A percentile compares a stretch with the other conserved stretches of the same genome.
Conservation (phyloP, 2,113 vertebrate species). For the Phyllostomus hastatus region DNA sequence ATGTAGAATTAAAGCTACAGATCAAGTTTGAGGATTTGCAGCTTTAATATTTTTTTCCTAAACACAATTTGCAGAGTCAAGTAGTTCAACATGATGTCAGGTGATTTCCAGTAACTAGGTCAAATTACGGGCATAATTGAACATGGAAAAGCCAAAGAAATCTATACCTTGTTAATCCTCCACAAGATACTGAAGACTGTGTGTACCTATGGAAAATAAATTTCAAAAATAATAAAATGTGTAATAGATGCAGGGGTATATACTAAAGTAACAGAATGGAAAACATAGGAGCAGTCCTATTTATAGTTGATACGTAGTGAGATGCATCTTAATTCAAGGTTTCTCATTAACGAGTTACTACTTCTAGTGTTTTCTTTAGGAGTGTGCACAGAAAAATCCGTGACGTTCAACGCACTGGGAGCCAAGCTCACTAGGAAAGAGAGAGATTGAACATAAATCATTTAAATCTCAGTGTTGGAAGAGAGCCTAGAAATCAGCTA, state of each 20-base stretch:
- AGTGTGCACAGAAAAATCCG: background rate
- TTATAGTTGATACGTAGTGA: background rate
- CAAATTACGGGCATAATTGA: background rate
- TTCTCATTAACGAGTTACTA: background rate
- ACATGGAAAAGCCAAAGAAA: background rate
- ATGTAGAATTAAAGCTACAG: background rate
- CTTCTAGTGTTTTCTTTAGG: background rate
- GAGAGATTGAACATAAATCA: background rate
- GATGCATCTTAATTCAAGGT: background rate
- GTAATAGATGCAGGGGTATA: background rate
- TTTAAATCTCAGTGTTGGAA: background rate
- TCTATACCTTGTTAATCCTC: background rate
- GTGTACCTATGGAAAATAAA: background rate
- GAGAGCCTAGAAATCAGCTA: background rate
- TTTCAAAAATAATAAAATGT: background rate
- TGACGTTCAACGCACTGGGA: too few relatives aligned
- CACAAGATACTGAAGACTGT: background rate
- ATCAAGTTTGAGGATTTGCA: background rate
- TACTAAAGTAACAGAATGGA: background rate
- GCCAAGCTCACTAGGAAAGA: background rate
- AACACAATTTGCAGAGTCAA: background rate
- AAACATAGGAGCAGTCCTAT: background rate
- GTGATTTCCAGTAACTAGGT: background rate
- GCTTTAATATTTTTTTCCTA: background rate
- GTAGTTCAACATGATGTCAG: background rate